phyloP scores from a whole-genome alignment of 2,113 vertebrate species.

The Spilogale gracilis region DNA sequence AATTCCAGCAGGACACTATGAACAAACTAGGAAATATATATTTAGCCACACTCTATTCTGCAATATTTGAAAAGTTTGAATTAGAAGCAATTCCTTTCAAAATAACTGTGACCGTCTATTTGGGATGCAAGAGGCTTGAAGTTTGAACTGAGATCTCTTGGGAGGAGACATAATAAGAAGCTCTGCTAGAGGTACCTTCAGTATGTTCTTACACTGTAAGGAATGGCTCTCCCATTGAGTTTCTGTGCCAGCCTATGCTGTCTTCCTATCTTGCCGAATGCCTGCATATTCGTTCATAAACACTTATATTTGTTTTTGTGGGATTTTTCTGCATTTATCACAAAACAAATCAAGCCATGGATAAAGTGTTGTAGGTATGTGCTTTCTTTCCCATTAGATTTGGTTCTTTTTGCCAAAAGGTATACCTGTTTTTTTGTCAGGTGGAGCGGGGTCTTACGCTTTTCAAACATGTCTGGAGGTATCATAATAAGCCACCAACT shows the following conservation, averaged over 20 bases:
- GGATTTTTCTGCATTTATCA: background rate
- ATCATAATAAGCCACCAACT: background rate
- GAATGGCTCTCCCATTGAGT: background rate
- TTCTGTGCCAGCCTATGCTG: background rate
- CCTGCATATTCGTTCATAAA: background rate
- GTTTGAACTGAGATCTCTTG: background rate
- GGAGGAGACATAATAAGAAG: background rate
- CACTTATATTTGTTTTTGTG: background rate
- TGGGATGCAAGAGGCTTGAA: background rate
- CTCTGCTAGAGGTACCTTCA: background rate
- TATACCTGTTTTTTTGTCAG: background rate
- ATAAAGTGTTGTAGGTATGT: background rate
- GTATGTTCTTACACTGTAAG: accelerated
- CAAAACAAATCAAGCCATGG: background rate
- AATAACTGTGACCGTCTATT: background rate
- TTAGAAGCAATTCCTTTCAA: background rate
- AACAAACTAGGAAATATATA: background rate
- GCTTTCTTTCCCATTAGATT: background rate
- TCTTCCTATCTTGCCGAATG: background rate
- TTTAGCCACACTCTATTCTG: constrained; percentile 22
- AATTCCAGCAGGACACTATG: background rate
- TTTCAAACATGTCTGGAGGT: background rate
- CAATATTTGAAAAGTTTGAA: background rate
- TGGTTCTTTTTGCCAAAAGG: background rate
- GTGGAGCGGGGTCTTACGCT: background rate